Evolutionary conservation across 64 coral and sea anemone genomes (phyloP), one percentile per base, ranked within the genome.

Genomic region (Dendrophyllia cribrosa): DNA sequence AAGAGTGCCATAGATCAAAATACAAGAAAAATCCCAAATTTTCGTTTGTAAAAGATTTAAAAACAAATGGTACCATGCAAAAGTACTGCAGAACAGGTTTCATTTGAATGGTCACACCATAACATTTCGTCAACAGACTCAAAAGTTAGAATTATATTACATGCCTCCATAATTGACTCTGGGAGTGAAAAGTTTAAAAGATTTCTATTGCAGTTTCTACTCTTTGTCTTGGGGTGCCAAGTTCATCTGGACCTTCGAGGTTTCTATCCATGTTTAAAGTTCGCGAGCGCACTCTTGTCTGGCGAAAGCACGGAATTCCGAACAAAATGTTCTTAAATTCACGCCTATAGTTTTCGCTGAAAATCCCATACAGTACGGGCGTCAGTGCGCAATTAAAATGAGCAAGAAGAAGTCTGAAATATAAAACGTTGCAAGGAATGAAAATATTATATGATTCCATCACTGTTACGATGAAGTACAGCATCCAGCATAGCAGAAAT

Each of bases 311-410:
- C 19, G 10, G 20, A 55, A 48, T 66, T 20, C 24, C 17, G 19
- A 47, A 84, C 43, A 84, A 84, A 66, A 84, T 14, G 62, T 51
- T 84, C 4, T 66, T 23, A 22, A 89, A 94, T 7, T 61, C 87
- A 9, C 86, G 66, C 6, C 59, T 78, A 24, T 94, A 94, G 22
- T 88, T 87, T 51, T 79, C 92, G 13, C 92, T 94, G 59, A 94
- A 94, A 77, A 89, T 21, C 19, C 86, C 77, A 46, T 94, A 94
- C 0, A 94, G 12, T 14, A 89, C 87, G 3, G 92, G 92, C 58
- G 92, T 89, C 5, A 94, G 16, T 7, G 92, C 92, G 48, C 92
- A 83, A 16, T 89, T 94, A 34, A 89, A 83, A 69, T 94, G 92
- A 21, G 87, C 86, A 0, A 94, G 76, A 64, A 94, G 72, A 12